Conservation (phyloP, 2,797 vertebrate species). For the Pristis pectinata region DNA sequence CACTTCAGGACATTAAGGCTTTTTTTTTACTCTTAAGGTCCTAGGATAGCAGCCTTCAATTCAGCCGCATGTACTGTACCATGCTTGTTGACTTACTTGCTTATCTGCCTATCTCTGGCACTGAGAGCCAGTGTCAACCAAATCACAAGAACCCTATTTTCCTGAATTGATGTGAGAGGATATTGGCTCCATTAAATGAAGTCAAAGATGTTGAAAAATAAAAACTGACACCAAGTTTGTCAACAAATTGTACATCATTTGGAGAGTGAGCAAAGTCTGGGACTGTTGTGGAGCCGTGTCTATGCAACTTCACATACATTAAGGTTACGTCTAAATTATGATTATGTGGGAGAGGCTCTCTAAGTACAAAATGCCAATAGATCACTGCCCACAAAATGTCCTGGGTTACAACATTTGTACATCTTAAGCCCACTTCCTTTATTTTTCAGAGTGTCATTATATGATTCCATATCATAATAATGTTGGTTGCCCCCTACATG, state of each 20-base stretch:
- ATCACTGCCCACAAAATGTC: not conserved
- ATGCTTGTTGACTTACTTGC: not conserved
- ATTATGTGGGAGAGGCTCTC: not conserved
- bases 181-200: not conserved
- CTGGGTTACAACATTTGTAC: not conserved
- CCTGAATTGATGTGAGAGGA: not conserved
- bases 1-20: not conserved
- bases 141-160: not conserved
- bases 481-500: not conserved
- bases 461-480: not conserved
- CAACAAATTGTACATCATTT: no score
- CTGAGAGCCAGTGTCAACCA: not conserved
- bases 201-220: constrained; percentile 6
- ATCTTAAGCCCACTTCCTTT: not conserved
- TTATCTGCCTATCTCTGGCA: no score
- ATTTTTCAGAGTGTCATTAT: not conserved
- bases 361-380: not conserved
- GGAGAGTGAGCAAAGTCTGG: not conserved
- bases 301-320: no score
- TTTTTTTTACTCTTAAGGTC: no score
- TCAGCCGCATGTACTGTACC: not conserved
- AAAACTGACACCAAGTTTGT: not conserved
- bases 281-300: not conserved
- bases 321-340: not conserved
- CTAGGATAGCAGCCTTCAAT: not conserved